Base-by-base conservation (phyloP, 2,113 vertebrate species). In the Equus quagga region DNA sequence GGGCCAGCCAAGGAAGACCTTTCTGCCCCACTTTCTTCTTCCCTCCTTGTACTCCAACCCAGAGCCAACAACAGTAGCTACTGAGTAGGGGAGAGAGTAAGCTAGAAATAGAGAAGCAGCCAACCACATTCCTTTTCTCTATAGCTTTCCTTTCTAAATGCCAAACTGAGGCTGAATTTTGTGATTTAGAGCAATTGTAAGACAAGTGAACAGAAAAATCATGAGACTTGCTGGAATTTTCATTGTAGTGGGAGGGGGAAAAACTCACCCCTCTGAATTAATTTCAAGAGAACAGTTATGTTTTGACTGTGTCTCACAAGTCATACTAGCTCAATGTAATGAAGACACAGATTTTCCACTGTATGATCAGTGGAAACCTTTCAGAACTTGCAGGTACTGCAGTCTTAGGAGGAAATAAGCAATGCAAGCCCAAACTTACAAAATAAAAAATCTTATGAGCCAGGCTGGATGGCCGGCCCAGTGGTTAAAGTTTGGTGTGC, bases 271-370 rank as follows among this genome's bases (percentile, higher is more conserved):
- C 24, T 82, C 83, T 76, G 60, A 97, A 84, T 72, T 90, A 64
- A 69, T 91, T 88, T 84, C 69, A 83, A 96, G 58, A 97, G 76
- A 87, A 75, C 54, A 95, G 84, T 94, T 94, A 82, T 87, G 90
- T 92, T 97, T 97, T 97, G 96, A 96, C 58, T 97, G 1, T 82
- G 36, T 88, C 41, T 92, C 36, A 82, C 19, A 92, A 87, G n/a
- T 90, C 51, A 76, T 8, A 70, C 28, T 67, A 75, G 62, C 36
- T 93, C 81, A 89, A 15, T 81, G 44, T 83, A 95, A 82, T 15
- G 1, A 58, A 83, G 26, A 95, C 51, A 96, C 41, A 96, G 44
- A 91, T 83, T 94, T 93, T 91, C 96, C 81, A 67, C 24, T 56
- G 51, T 51, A 51, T 0, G 62, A 31, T 89, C 24, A 75, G 26